phyloP scores from a whole-genome alignment of 2,797 vertebrate species.

The Alauda arvensis region DNA sequence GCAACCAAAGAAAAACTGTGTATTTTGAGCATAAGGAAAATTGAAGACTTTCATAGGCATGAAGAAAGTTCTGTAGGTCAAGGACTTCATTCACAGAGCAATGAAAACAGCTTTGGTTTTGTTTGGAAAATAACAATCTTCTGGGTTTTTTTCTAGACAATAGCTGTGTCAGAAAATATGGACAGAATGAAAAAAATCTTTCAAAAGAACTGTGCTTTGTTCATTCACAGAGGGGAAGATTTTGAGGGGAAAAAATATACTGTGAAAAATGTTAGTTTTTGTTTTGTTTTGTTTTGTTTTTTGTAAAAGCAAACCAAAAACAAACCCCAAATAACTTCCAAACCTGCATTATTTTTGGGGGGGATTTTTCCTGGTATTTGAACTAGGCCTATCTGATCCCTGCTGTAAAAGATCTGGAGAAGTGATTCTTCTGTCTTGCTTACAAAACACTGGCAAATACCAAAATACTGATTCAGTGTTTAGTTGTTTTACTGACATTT shows the following conservation, averaged over 20 bases:
- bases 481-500: background rate
- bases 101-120: background rate
- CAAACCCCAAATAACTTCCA: background rate
- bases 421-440: background rate
- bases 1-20: background rate
- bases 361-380: background rate
- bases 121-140: background rate
- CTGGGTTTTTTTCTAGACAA: background rate
- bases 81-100: background rate
- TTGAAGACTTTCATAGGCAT: background rate
- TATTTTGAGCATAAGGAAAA: background rate
- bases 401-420: background rate
- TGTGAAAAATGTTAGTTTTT: background rate
- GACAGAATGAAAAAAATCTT: background rate
- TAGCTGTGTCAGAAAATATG: background rate
- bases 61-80: background rate
- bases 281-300: background rate
- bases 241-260: background rate
- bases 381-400: background rate
- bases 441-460: background rate
- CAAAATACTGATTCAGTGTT: background rate
- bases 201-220: background rate
- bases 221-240: background rate
- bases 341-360: no score
- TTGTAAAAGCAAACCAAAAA: background rate